Base-by-base conservation (phyloP, 2,888 invertebrate genomes). In the Coenonympha arcania region DNA sequence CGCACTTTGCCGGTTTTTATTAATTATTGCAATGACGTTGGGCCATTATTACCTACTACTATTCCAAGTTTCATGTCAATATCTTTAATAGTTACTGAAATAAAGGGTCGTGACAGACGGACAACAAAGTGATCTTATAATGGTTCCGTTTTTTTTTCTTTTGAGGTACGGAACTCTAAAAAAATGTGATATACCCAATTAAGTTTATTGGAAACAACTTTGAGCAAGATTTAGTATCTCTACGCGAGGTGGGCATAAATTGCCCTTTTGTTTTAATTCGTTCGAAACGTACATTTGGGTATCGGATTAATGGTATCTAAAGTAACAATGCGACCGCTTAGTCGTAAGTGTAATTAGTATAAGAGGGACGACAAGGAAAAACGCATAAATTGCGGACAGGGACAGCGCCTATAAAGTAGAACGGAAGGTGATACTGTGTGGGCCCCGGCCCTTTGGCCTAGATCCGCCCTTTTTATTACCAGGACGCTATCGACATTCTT, bases 401-500 rank as follows among this genome's bases (percentile, higher is more conserved):
- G 71, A 76, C 78, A 79, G 61, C 66, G 73, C 71, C 70, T 73
- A 77, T 79, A 81, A 81, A 82, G 64, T 76, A 69, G 73, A 71
- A 65, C 71, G 72, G 65, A 72, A 76, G 76, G 80, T 79, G 79
- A 79, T 67, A 69, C 70, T 66, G 71, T 73, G 73, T 68, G 68
- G 64, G 65, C 68, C 57, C 60, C 62, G 62, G 66, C 62, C 66
- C 71, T 71, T n/a, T 64, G 80, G 68, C 79, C 83, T 73, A 82
- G 71, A 76, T 79, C 70, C 71, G 69, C 66, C 62, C 75, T 82
- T 82, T 85, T 85, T 85, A 83, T 78, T 76, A 73, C 71, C 73
- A 75, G 79, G 76, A 75, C 76, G 71, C 70, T 83, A 84, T 84
- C 82, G 73, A 76, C 63, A 69, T 73, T 69, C 73, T 73, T 76